Base-by-base conservation (phyloP, 2,113 vertebrate genomes). In the Gallinago paraguaiae region DNA sequence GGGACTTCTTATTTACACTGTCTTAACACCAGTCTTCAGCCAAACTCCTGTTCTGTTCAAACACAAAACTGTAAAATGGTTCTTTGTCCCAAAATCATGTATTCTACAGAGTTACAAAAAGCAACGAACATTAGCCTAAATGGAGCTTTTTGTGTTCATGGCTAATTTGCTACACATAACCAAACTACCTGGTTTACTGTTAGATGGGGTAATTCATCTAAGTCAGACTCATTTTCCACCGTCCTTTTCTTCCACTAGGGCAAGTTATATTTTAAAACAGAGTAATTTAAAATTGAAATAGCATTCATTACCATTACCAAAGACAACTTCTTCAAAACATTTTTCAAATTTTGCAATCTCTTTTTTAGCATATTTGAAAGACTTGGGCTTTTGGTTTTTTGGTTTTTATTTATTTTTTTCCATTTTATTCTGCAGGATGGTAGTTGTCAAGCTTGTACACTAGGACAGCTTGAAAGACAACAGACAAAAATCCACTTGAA, bases 371-470 rank as follows among this genome's bases (percentile, higher is more conserved):
- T 28, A 54, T 35, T 2, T 28, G 13, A 74, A 82, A 39, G 2
- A 19, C 13, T 33, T 65, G 2, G 1, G 1, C 2, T 10, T 28
- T 54, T 3, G 1, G 2, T 28, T 2, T 43, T 43, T 20, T 30
- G 16, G 19, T 46, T 46, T 46, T 20, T 19, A 46, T 2, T 6
- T 39, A 11, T 11, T 72, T 39, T 19, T 2, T 51, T 60, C 45
- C 14, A 22, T 60, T 65, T 71, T 23, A 8, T 72, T 64, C 20
- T 84, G 28, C 8, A 63, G 17, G 13, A n/a, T 77, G 13, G 5
- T 5, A 37, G 10, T 39, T 77, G 50, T 23, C 17, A 71, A 39
- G 28, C 5, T 37, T 24, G 23, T 56, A 72, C 20, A 4, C 8
- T 41, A 28, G 10, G 23, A 33, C 30, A 86, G 1, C 25, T 72